Evolutionary conservation across 2,888 invertebrate species (phyloP).

Genomic region (Andrena chrysosceles): DNA sequence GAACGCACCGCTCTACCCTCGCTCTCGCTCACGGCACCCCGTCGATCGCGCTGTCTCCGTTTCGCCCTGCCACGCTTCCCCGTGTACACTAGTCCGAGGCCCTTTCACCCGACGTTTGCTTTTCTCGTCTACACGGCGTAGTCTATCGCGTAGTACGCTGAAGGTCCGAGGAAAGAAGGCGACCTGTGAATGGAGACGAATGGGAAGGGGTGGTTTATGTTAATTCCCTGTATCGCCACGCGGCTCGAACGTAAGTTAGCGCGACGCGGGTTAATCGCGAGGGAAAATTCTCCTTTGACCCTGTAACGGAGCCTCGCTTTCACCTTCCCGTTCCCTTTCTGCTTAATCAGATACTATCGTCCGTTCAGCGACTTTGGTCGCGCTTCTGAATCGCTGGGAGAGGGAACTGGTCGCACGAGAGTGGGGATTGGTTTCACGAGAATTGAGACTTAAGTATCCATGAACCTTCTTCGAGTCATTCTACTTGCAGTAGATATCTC

Average conservation of each 20-base stretch:
- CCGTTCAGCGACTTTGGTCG: too few species aligned
- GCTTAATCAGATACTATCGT: too few species aligned
- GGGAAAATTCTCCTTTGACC: slow-evolving; percentile 5
- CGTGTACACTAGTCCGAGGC: not conserved
- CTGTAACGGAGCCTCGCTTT: too few species aligned
- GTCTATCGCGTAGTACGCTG: slow-evolving; percentile 12
- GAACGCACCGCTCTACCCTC: slow-evolving; percentile 70
- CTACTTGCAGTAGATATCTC: too few species aligned
- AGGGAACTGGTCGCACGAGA: too few species aligned
- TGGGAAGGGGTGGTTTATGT: slow-evolving; percentile 46
- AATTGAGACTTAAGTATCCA: too few species aligned
- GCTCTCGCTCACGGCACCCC: not conserved
- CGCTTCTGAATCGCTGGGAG: too few species aligned
- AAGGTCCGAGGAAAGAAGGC: not conserved
- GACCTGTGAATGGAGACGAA: slow-evolving; percentile 33
- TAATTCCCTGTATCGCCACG: slow-evolving; percentile 45
- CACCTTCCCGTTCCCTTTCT: too few species aligned
- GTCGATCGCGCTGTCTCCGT: not conserved
- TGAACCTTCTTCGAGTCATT: too few species aligned
- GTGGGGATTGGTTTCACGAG: too few species aligned
- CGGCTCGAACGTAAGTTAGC: slow-evolving; percentile 36
- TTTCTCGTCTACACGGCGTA: not conserved
- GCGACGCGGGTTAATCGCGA: slow-evolving; percentile 32
- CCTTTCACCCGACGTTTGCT: not conserved
- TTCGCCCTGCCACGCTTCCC: not conserved